A percentile compares a stretch with the other conserved stretches of the same genome.
Conservation (phyloP, 2,888 invertebrate genomes). For the Athrips mouffetella region DNA sequence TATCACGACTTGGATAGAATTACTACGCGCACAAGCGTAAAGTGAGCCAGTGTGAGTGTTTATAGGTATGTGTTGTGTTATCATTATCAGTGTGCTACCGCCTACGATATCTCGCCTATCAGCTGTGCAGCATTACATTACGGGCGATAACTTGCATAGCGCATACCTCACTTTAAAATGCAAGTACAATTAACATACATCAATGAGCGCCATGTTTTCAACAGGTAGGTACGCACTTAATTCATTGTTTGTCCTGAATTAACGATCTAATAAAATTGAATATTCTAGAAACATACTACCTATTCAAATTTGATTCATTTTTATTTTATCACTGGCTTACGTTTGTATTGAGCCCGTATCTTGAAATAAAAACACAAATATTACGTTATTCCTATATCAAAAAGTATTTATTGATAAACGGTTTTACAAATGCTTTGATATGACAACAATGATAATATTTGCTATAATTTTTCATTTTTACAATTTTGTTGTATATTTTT, state of each 20-base stretch:
- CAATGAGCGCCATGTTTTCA: conserved; percentile 37
- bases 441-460: too few species aligned
- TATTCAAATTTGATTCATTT: too few species aligned
- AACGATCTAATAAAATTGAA: too few species aligned
- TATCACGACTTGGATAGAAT: conserved; percentile 45
- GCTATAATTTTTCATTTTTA: too few species aligned
- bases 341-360: too few species aligned
- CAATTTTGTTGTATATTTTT: too few species aligned
- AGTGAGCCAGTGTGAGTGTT: conserved; percentile 22
- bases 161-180: conserved; percentile 35
- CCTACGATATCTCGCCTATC: conserved; percentile 58
- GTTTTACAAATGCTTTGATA: too few species aligned
- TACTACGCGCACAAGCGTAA: conserved; percentile 20
- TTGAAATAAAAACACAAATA: too few species aligned
- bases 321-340: too few species aligned
- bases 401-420: too few species aligned
- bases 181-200: conserved; percentile 33
- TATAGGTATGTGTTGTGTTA: conserved; percentile 29
- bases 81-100: conserved; percentile 40
- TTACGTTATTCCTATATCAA: too few species aligned
- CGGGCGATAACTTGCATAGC: conserved; percentile 56
- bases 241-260: background rate
- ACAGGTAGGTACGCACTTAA: background rate
- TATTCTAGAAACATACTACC: too few species aligned
- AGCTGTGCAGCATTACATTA: conserved; percentile 57